These are phyloP conservation scores for Siniperca chuatsi DNA, from an alignment of 2,113 vertebrate species.

Conservation along the genomic window DNA sequence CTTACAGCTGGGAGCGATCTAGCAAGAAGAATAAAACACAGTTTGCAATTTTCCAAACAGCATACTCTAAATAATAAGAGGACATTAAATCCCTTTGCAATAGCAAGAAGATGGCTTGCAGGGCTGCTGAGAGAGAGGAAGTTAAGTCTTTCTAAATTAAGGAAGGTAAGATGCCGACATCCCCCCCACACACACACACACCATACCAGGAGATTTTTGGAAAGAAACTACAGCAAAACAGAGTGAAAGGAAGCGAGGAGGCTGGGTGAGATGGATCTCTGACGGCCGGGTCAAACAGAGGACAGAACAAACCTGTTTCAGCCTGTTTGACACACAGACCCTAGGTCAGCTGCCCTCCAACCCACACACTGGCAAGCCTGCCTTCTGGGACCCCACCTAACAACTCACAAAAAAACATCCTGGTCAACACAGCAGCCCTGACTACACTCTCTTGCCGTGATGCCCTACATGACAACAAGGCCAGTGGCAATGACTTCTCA, in stretches of 20 bases:
- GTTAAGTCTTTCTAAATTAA: constrained; percentile 50
- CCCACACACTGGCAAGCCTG: background rate
- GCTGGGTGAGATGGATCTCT: constrained; percentile 2
- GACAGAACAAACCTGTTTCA: constrained; percentile 24
- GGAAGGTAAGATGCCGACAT: background rate
- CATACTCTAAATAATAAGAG: constrained; percentile 43
- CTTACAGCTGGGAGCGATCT: constrained; percentile 33
- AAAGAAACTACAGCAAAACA: background rate
- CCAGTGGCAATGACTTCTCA: constrained; percentile 13
- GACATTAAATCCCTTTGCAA: constrained; percentile 46
- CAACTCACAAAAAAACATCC: constrained; percentile 29
- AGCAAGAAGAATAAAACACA: constrained; percentile 21
- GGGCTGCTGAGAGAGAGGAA: constrained; percentile 38
- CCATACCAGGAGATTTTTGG: background rate
- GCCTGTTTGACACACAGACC: constrained; percentile 45
- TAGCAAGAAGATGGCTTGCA: constrained; percentile 29
- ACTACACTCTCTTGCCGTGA: constrained; percentile 3
- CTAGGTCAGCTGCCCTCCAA: constrained; percentile 45
- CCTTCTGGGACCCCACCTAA: constrained; percentile 43
- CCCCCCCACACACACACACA: too few relatives aligned
- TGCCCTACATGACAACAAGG: constrained; percentile 40
- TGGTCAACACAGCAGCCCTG: background rate
- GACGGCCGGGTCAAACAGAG: constrained; percentile 39
- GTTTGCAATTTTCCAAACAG: constrained; percentile 27
- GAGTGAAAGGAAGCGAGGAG: background rate